Conservation (phyloP, 1,140 invertebrate species). For the Lepidurus packardi region DNA sequence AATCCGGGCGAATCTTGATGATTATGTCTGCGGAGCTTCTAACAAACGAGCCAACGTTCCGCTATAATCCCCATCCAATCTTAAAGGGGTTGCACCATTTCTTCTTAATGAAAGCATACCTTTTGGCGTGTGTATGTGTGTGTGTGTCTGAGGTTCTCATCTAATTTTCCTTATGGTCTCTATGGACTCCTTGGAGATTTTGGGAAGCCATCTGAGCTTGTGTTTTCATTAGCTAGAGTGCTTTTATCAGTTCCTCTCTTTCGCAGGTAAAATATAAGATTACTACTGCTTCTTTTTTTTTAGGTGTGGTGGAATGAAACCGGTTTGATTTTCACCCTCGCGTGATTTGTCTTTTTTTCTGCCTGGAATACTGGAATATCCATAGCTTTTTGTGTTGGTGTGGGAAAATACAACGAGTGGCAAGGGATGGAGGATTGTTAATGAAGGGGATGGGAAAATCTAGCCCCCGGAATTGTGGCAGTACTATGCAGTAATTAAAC, state of each 20-base stretch:
- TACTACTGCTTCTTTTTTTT: not conserved
- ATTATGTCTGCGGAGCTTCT: slow-evolving; percentile 5
- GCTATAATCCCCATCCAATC: slow-evolving; percentile 8
- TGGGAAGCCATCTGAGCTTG: not conserved
- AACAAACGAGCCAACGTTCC: not conserved
- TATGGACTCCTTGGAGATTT: not conserved
- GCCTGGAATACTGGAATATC: too few species aligned
- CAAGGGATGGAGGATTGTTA: too few species aligned
- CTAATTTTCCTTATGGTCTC: slow-evolving; percentile 14
- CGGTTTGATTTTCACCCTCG: too few species aligned
- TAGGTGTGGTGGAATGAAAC: not conserved
- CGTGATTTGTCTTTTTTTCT: too few species aligned
- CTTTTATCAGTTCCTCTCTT: not conserved
- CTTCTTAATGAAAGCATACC: not conserved
- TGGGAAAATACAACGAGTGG: too few species aligned
- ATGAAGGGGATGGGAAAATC: too few species aligned
- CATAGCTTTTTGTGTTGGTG: too few species aligned
- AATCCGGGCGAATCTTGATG: not conserved
- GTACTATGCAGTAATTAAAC: not conserved
- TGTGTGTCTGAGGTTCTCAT: not conserved
- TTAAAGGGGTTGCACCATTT: not conserved
- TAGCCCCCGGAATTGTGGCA: too few species aligned
- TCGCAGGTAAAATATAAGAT: not conserved
- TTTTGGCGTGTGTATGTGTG: not conserved
- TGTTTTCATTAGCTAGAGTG: not conserved